A percentile compares a stretch with the other conserved stretches of the same genome.
Conservation (phyloP, 2,113 vertebrate genomes). For the Varanus komodoensis region DNA sequence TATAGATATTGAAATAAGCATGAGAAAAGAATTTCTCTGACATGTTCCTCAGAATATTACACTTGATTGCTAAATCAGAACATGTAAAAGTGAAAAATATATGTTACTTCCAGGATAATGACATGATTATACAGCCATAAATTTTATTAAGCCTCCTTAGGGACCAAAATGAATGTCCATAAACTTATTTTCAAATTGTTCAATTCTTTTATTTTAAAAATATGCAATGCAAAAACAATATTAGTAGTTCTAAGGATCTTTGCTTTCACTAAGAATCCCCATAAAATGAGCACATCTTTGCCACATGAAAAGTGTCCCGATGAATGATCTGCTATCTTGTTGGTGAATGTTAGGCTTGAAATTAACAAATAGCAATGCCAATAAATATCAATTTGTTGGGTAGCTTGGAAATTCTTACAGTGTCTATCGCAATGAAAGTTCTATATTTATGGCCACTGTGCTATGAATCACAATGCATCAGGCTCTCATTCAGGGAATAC, state of each 20-base stretch:
- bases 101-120: too few species aligned
- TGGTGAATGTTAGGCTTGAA: conserved; percentile 21
- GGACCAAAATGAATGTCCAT: not conserved
- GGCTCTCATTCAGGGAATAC: conserved; percentile 3
- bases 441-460: not conserved
- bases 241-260: conserved; percentile 4
- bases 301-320: not conserved
- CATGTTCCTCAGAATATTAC: too few species aligned
- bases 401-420: not conserved
- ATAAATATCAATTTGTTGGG: conserved; percentile 16
- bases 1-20: too few species aligned
- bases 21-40: too few species aligned
- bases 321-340: conserved; percentile 34
- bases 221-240: not conserved
- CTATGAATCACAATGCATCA: conserved; percentile 18
- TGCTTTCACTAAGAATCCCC: not conserved
- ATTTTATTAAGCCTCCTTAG: not conserved
- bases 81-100: too few species aligned
- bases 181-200: conserved; percentile 20
- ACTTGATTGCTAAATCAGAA: too few species aligned
- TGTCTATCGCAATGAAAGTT: conserved; percentile 17
- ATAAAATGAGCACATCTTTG: conserved; percentile 17
- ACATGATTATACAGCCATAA: not conserved
- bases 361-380: conserved; percentile 9
- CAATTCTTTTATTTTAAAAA: not conserved